These are phyloP conservation scores for Pyrrhosoma nymphula DNA, from an alignment of 2,888 invertebrate genomes.

Conservation along the genomic window DNA sequence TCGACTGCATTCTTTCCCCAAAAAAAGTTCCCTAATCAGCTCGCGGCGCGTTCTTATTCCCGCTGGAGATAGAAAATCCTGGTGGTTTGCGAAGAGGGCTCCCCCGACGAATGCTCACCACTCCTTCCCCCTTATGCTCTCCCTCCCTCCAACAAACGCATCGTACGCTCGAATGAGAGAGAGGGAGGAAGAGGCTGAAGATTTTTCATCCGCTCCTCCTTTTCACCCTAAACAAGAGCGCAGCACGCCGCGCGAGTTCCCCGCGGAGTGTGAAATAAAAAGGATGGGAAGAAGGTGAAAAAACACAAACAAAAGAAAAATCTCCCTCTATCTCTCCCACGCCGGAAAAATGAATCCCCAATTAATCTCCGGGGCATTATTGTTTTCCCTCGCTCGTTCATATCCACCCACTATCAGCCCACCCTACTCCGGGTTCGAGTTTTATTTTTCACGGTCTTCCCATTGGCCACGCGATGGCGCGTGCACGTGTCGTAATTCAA, in stretches of 20 bases:
- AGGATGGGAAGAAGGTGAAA: not conserved
- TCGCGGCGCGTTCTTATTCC: not conserved
- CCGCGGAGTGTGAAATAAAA: not conserved
- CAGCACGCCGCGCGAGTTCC: not conserved
- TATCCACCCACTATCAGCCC: too few species aligned
- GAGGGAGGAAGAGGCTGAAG: not conserved
- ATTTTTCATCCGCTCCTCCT: not conserved
- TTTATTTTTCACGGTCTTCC: not conserved
- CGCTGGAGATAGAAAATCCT: not conserved
- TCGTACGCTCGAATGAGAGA: too few species aligned
- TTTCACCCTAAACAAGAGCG: not conserved
- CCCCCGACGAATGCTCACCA: not conserved
- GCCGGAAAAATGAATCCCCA: conserved; percentile 29
- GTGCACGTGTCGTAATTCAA: not conserved
- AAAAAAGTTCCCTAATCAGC: not conserved
- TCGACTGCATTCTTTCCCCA: not conserved
- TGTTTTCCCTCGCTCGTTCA: not conserved
- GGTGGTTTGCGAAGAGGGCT: not conserved
- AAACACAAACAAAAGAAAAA: not conserved
- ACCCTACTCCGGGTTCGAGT: not conserved
- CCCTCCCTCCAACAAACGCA: not conserved
- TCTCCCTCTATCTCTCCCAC: not conserved
- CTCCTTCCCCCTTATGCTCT: not conserved
- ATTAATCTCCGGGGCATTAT: not conserved
- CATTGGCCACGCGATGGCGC: not conserved